These are phyloP conservation scores for Octopus sinensis DNA, from an alignment of 1,140 invertebrate species.

Conservation along the genomic window DNA sequence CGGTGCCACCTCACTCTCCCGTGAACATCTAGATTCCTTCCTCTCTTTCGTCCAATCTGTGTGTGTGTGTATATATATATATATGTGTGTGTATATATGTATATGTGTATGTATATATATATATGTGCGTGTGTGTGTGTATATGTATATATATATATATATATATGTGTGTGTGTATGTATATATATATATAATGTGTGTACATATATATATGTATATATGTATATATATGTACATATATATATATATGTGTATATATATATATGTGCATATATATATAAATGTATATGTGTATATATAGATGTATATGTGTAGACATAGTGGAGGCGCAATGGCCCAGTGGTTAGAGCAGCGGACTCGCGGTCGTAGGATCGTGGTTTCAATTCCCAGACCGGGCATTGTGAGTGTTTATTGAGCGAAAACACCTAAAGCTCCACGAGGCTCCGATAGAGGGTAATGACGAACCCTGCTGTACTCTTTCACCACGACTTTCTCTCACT, in stretches of 20 bases:
- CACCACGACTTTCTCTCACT: too few species aligned
- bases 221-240: background rate
- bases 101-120: background rate
- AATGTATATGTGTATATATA: background rate
- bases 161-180: background rate
- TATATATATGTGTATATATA: background rate
- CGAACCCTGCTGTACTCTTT: too few species aligned
- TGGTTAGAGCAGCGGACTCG: too few species aligned
- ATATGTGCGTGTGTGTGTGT: background rate
- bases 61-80: background rate
- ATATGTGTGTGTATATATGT: background rate
- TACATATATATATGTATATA: background rate
- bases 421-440: too few species aligned
- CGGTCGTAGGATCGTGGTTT: too few species aligned
- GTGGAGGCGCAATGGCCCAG: too few species aligned
- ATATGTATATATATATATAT: background rate
- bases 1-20: too few species aligned
- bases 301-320: too few species aligned
- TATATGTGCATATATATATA: background rate
- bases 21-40: too few species aligned
- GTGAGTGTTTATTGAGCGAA: too few species aligned
- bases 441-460: too few species aligned
- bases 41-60: background rate
- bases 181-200: background rate
- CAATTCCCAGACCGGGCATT: too few species aligned